Conservation (phyloP, 1,140 invertebrate genomes). For the Saccostrea cuccullata region DNA sequence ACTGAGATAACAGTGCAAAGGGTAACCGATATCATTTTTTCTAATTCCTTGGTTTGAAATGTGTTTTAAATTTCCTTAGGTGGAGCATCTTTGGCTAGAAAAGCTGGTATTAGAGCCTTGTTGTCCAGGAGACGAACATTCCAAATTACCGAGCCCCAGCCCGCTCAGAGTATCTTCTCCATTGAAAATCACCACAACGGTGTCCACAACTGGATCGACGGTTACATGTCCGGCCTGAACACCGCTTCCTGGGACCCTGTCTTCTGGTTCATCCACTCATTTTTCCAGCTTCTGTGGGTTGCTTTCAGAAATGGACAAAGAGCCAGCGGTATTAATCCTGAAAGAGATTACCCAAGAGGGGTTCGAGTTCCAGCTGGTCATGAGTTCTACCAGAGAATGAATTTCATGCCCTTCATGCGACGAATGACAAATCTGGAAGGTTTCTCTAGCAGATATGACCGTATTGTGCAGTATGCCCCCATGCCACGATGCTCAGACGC, state of each 20-base stretch:
- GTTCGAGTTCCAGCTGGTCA: conserved; percentile 20
- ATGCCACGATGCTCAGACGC: conserved; percentile 46
- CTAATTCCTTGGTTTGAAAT: too few relatives aligned
- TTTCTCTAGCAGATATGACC: conserved; percentile 40
- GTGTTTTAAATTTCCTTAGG: neutral
- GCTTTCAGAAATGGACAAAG: conserved; percentile 41
- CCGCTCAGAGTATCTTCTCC: neutral
- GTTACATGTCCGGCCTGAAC: conserved; percentile 22
- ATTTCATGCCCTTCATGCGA: conserved; percentile 29
- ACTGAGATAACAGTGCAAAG: neutral
- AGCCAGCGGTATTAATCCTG: conserved; percentile 29
- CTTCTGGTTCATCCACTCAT: conserved; percentile 33
- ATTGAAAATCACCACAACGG: conserved; percentile 47
- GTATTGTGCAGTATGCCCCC: conserved; percentile 47
- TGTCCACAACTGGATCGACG: conserved; percentile 45
- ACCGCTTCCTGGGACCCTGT: conserved; percentile 40
- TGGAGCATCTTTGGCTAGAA: conserved; percentile 1
- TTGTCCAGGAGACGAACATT: conserved; percentile 21
- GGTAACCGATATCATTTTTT: neutral
- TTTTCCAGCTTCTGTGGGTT: conserved; percentile 42
- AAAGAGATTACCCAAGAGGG: conserved; percentile 40
- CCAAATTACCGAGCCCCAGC: conserved; percentile 40
- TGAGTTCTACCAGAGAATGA: conserved; percentile 28
- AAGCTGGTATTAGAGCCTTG: conserved; percentile 17
- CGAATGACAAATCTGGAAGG: conserved; percentile 43